phyloP scores from a whole-genome alignment of 2,888 invertebrate species.

The Phorcus lineatus region DNA sequence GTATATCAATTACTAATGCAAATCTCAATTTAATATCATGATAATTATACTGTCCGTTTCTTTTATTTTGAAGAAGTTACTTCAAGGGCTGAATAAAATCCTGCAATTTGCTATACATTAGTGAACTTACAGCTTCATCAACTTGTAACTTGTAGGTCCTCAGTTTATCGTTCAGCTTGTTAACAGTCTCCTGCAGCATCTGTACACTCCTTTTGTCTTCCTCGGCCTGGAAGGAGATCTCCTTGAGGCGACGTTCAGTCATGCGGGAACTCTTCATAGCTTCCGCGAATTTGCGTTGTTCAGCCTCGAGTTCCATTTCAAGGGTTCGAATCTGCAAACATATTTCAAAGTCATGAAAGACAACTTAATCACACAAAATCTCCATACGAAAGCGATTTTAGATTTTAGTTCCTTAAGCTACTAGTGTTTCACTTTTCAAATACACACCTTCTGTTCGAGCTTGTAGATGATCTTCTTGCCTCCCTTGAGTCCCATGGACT shows the following conservation, averaged over 20 bases:
- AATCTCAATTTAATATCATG: no score
- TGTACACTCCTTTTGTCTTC: conserved; percentile 99
- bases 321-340: conserved; percentile 34
- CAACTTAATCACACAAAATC: no score
- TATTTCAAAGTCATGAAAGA: background rate
- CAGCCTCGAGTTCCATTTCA: conserved; percentile 90
- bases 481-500: conserved; percentile 97
- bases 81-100: no score
- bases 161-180: conserved; percentile 98
- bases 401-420: no score
- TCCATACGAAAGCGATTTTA: background rate
- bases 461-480: conserved; percentile 99
- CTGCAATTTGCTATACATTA: no score
- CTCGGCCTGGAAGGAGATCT: conserved; percentile 86
- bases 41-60: no score
- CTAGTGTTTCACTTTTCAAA: no score
- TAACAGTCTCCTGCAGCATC: conserved; percentile 98
- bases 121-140: conserved; percentile 88
- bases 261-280: conserved; percentile 99
- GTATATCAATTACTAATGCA: no score
- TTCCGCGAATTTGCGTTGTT: conserved; percentile 98
- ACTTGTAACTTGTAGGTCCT: conserved; percentile 99
- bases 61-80: no score
- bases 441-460: conserved; percentile 85
- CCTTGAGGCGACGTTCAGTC: conserved; percentile 96